Base-by-base conservation (phyloP, 2,797 vertebrate species). In the Adelosebastes latens region DNA sequence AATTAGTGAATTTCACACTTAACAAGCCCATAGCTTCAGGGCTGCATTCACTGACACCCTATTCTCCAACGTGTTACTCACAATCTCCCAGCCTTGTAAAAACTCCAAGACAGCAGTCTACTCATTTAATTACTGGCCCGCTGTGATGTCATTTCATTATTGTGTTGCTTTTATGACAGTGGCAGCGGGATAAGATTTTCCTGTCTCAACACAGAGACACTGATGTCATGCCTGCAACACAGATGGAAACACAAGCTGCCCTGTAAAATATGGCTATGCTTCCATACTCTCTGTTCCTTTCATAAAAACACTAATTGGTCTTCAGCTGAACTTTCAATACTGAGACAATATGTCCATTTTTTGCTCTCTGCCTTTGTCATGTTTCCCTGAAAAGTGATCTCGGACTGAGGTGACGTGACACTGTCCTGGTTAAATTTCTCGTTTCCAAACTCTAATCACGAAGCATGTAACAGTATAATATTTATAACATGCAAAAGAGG, bases 121-220 rank as follows among this genome's bases (percentile, higher is more conserved):
- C 85, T 90, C 84, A 82, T 94, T 92, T 94, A 94, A 93, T 95
- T 90, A 93, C 83, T 75, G 84, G 67, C 87, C 72, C 79, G 49
- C 88, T 90, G 87, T 93, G 88, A 94, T 93, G 88, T 91, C 82
- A 93, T 93, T 95, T 94, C 91, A 93, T 93, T 92, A 93, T 93
- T 93, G 92, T 92, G 87, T 93, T 92, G 91, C 82, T 90, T 93
- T 94, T 91, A 92, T 90, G 91, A 92, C 86, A 80, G 81, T 87
- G 86, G 89, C 77, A 87, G 80, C 64, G 88, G 90, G 88, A 88
- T 93, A 91, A 92, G 79, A 91, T 90, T 93, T 95, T 92, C 93
- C 92, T 94, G 90, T 93, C 91, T 90, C 90, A 88, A 92, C 89
- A 90, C 86, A 89, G 90, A 93, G 90, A 90, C 88, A 85, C 87